Base-by-base conservation (phyloP, 2,888 invertebrate genomes). In the Drosophila picticornis region DNA sequence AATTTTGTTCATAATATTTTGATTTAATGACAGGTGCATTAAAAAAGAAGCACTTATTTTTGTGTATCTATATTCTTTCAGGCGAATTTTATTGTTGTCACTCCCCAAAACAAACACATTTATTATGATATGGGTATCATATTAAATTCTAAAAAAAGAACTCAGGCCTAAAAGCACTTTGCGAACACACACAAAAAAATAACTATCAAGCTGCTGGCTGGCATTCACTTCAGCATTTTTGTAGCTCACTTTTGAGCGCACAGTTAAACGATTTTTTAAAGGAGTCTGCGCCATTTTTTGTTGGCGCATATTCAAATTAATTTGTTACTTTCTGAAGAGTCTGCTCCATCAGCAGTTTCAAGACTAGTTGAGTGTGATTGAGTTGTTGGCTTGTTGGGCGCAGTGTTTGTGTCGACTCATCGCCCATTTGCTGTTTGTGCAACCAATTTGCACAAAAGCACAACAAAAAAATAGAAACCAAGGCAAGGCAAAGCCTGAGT, bases 291-390 rank as follows among this genome's bases (percentile, higher is more conserved):
- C 2, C 9, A 25, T 48, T 40, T 40, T 74, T 74, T 72, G 70
- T 36, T 11, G 55, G 72, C 36, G 60, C 65, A n/a, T n/a, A 22
- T 29, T 27, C 7, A 57, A 66, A 68, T 67, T 51, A 67, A 50
- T 67, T 67, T 67, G 51, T 56, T 52, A 31, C 34, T 57, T 65
- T 67, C 32, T 27, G 31, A 25, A 36, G 27, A 19, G 36, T n/a
- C 36, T 25, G 22, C 5, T 25, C 25, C 13, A 48, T 38, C 46
- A 6, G 36, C 53, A 50, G 56, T 65, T 64, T 29, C 27, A 4
- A 56, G 38, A 36, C 56, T 75, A 48, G 77, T 84, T 81, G 64
- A 40, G 61, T 76, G 72, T 81, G 72, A 86, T 81, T 86, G 68
- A 80, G 77, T 68, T 72, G 64, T 77, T 77, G 69, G 61, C 55